Evolutionary conservation across 2,797 vertebrate genomes (phyloP), one percentile per base, ranked within the genome.

Genomic region (Falco naumanni): DNA sequence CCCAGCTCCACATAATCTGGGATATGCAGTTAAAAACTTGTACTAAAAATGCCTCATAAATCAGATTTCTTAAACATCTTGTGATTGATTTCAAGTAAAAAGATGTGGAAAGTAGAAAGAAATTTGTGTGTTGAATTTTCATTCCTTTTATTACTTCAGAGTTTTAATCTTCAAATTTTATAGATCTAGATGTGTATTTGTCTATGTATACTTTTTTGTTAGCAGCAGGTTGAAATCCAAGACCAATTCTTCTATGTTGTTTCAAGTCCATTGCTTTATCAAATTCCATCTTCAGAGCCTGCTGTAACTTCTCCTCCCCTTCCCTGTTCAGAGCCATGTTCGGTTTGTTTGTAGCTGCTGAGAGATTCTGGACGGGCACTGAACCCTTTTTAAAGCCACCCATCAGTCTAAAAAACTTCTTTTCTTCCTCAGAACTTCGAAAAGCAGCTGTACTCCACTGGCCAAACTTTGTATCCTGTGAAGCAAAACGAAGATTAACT

Each of bases 401-500:
- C 99, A 99, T 98, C 63, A 99, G 97, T 56, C 98, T 98, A n/a
- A 99, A 98, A 95, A 99, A 99, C 97, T 99, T 99, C 41, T 97
- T 96, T 97, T 99, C 98, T 97, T 98, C 97, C 5, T 98, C 97
- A 9, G 98, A 96, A 57, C 80, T 99, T 90, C 98, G 92, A 66
- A 99, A 99, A 77, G 97, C 84, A 15, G 99, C 99, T 0, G 99
- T 99, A 93, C 98, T 97, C 99, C 99, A 99, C 96, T 99, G 99
- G 34, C 99, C 99, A 6, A 99, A 98, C 71, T 88, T 96, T 70
- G 96, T 68, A 34, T 53, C 94, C 98, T 98, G 80, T 51, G 61
- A 84, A 79, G 60, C 17, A 74, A 80, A 89, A 86, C 20, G 14
- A 84, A 84, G 26, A 45, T 17, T 54, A 65, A 59, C 6, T 9